Base-by-base conservation (phyloP, 1,140 invertebrate genomes). In the Zelostemma sp. region DNA sequence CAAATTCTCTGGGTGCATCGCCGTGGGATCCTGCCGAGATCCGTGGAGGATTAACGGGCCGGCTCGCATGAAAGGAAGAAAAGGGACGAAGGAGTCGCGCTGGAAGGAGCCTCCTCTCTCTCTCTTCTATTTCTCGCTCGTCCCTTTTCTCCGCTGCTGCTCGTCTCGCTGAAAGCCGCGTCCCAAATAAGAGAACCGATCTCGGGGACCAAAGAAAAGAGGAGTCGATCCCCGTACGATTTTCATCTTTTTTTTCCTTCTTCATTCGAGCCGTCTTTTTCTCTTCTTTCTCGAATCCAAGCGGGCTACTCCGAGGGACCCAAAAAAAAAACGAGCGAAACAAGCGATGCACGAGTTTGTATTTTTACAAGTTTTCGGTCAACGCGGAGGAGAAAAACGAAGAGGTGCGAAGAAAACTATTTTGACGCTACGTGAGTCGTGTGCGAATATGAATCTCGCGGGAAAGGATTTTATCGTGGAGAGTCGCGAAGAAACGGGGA, bases 1-100 rank as follows among this genome's bases (percentile, higher is more conserved):
- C 82, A 85, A 86, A 86, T 86, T 86, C 82, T 75, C 73, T 78
- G 73, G 79, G 77, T 84, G 84, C 84, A 85, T 84, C 82, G 82
- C 79, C 82, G 81, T 85, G 83, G 84, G 82, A 85, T 82, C 81
- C 81, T 80, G 79, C 68, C 74, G 77, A 81, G 81, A 84, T 85
- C 78, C 78, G 74, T 75, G 72, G 74, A 85, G 84, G 83, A 84
- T 85, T 85, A 84, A 85, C 83, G 80, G 82, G 82, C 82, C 84
- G 84, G 84, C 83, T 78, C 68, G 78, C 78, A 80, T 84, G 82
- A 86, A 85, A 86, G 81, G 68, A 62, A 62, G 55, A 72, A 63
- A 63, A 59, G 58, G 62, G 48, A 60, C 49, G 68, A 66, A 66
- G 62, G 68, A 65, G 57, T 70, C 57, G 61, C 53, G 57, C 12